Percentiles rank a stretch among this genome's conserved stretches.
Evolutionary conservation across 2,113 vertebrate genomes (phyloP).

Genomic region (Myotis yumanensis): DNA sequence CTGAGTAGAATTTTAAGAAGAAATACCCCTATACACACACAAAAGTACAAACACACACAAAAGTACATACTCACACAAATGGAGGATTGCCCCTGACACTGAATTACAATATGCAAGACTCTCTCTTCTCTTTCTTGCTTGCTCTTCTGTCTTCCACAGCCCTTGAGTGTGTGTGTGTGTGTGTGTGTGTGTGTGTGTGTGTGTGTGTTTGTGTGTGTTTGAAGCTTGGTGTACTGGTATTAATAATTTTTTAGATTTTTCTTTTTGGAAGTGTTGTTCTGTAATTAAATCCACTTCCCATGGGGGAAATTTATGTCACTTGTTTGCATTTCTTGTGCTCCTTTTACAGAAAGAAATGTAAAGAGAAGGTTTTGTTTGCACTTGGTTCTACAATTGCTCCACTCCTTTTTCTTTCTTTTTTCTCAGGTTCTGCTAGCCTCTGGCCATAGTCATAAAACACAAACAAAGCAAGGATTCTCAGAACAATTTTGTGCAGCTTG

Average conservation of each 20-base stretch:
- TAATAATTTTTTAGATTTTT: constrained; percentile 74
- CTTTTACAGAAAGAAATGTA: constrained; percentile 45
- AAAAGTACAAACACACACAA: not conserved
- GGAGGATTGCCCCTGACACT: constrained; percentile 3
- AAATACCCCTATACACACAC: not conserved
- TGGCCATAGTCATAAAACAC: not conserved
- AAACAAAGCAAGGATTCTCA: constrained; percentile 44
- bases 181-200: not conserved
- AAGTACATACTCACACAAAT: not conserved
- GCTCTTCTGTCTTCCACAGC: not conserved
- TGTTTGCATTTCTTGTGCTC: constrained; percentile 52
- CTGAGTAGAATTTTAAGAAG: constrained; percentile 64
- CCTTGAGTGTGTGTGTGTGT: not conserved
- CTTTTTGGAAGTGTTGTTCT: constrained; percentile 66
- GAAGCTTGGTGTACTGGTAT: constrained; percentile 57
- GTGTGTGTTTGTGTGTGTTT: not conserved
- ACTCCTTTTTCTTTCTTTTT: not conserved
- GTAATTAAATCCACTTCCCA: constrained; percentile 76
- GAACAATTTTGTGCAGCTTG: not conserved
- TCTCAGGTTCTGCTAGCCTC: not conserved
- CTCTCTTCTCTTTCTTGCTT: constrained; percentile 56
- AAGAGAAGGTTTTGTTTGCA: constrained; percentile 48
- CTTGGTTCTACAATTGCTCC: constrained; percentile 1
- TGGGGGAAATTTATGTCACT: constrained; percentile 48
- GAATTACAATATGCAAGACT: constrained; percentile 2